phyloP scores from a whole-genome alignment of 2,113 vertebrate genomes.

The Trematocara variabile region DNA sequence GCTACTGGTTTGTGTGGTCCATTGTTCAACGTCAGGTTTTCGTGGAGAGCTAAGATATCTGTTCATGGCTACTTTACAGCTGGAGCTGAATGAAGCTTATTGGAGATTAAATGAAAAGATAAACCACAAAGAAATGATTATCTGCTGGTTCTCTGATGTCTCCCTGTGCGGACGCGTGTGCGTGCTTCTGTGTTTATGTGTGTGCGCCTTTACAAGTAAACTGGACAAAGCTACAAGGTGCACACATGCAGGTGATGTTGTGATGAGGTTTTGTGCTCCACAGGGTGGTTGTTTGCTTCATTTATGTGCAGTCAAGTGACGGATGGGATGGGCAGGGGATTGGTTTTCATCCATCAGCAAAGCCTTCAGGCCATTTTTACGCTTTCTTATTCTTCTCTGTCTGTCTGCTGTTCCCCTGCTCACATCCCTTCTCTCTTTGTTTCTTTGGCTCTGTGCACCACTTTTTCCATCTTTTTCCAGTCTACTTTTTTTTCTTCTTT shows the following conservation, averaged over 20 bases:
- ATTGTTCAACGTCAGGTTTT: not conserved
- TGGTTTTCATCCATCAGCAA: constrained; percentile 30
- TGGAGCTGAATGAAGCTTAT: not conserved
- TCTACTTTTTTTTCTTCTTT: not conserved
- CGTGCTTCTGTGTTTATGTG: not conserved
- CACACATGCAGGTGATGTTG: not conserved
- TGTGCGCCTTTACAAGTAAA: not conserved
- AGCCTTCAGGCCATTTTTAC: constrained; percentile 6
- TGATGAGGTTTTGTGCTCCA: not conserved
- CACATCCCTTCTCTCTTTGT: not conserved
- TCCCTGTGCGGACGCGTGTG: not conserved
- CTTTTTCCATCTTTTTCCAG: not conserved
- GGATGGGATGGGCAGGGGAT: not conserved
- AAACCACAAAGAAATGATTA: constrained; percentile 22
- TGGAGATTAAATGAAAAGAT: not conserved
- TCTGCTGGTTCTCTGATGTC: not conserved
- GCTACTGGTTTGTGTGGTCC: not conserved
- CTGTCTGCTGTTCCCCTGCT: not conserved
- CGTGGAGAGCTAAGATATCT: not conserved
- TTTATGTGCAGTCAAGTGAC: constrained; percentile 1
- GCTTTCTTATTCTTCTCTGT: not conserved
- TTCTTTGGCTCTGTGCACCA: not conserved
- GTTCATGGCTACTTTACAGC: not conserved
- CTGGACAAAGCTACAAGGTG: not conserved
- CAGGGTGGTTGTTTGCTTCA: not conserved